These are phyloP conservation scores for Habrosyne pyritoides DNA, from an alignment of 2,888 invertebrate genomes.

Conservation along the genomic window DNA sequence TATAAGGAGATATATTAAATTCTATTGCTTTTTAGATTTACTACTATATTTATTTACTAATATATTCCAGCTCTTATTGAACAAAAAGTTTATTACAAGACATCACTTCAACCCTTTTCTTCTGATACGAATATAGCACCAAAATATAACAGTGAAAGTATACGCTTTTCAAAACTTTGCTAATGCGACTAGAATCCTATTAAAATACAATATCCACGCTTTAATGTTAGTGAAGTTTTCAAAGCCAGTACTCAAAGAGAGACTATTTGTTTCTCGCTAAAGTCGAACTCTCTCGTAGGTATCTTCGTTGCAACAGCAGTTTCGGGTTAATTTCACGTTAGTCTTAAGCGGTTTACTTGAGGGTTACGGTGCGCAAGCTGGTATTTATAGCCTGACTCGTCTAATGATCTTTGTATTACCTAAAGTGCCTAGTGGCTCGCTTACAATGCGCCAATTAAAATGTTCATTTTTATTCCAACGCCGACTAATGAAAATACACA, in stretches of 20 bases:
- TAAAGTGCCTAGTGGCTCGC: constrained; percentile 22
- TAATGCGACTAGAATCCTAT: constrained; percentile 7
- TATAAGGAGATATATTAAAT: too few species aligned
- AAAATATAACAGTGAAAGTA: background rate
- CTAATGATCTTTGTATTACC: constrained; percentile 69
- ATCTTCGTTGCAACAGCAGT: constrained; percentile 47
- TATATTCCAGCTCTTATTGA: too few species aligned
- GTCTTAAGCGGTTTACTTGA: constrained; percentile 59
- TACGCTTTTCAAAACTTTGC: constrained; percentile 4
- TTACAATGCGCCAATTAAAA: background rate
- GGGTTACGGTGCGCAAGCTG: constrained; percentile 57
- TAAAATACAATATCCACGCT: constrained; percentile 8
- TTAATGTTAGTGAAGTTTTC: background rate
- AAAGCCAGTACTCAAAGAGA: constrained; percentile 25
- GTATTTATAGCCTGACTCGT: constrained; percentile 59
- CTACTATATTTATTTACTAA: too few species aligned
- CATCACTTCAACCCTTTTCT: too few species aligned
- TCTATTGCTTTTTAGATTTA: background rate
- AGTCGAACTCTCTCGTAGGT: constrained; percentile 36
- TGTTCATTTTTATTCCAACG: background rate
- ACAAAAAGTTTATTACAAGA: too few species aligned
- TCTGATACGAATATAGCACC: too few species aligned
- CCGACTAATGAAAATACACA: too few species aligned
- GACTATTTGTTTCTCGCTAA: constrained; percentile 20
- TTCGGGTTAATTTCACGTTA: constrained; percentile 69